Evolutionary conservation across 2,797 vertebrate genomes (phyloP).

Genomic region (Lutra lutra): DNA sequence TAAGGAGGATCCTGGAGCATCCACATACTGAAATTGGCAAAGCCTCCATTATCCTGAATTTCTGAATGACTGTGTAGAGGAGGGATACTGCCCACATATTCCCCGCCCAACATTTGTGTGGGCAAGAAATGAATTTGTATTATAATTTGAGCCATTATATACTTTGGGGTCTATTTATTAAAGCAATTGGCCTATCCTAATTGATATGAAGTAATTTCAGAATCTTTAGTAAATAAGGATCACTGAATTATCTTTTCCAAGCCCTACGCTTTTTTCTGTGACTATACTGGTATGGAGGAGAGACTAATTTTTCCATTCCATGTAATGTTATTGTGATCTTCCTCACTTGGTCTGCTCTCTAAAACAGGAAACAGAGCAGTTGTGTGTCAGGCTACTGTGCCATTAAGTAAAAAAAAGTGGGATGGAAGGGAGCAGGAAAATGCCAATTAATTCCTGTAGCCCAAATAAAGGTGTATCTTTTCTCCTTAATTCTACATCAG

Average conservation of each 20-base stretch:
- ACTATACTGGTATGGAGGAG: background rate
- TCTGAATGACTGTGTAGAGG: background rate
- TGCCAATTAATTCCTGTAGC: background rate
- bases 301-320: background rate
- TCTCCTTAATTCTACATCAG: background rate
- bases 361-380: background rate
- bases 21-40: background rate
- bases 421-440: background rate
- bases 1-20: background rate
- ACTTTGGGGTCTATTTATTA: background rate
- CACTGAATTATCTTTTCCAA: background rate
- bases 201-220: background rate
- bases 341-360: background rate
- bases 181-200: background rate
- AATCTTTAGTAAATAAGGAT: background rate
- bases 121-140: background rate
- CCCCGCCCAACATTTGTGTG: background rate
- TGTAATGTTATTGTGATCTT: background rate
- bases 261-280: background rate
- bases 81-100: background rate
- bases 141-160: background rate
- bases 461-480: background rate
- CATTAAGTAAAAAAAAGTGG: background rate
- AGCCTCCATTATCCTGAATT: background rate
- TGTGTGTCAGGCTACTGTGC: background rate